These are phyloP conservation scores for Anoplolepis gracilipes DNA, from an alignment of 1,140 invertebrate species.

Conservation along the genomic window DNA sequence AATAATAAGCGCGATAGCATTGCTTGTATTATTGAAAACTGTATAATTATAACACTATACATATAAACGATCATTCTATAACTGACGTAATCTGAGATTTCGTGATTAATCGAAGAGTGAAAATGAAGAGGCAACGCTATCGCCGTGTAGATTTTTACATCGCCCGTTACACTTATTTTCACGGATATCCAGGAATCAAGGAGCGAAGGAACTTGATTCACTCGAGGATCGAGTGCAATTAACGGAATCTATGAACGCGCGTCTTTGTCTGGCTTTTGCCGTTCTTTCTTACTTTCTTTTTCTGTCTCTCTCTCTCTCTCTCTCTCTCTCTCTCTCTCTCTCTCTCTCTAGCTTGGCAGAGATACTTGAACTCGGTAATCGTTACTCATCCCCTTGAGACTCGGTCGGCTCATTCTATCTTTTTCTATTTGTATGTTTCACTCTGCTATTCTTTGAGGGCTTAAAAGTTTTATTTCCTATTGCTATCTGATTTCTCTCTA, in stretches of 20 bases:
- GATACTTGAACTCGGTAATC: constrained; percentile 61
- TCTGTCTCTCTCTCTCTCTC: constrained; percentile 12
- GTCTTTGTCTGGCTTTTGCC: background rate
- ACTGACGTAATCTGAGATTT: background rate
- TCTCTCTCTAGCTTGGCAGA: constrained; percentile 11
- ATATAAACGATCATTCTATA: background rate
- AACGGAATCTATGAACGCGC: constrained; percentile 53
- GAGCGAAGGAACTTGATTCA: constrained; percentile 57
- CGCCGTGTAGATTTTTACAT: background rate
- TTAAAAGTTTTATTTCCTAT: constrained; percentile 63
- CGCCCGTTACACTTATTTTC: constrained; percentile 10
- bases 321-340: constrained; percentile 12
- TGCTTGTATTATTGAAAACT: constrained; percentile 1
- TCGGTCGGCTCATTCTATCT: background rate
- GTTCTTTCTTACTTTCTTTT: constrained; percentile 18
- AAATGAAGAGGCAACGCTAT: background rate
- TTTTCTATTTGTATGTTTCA: constrained; percentile 18
- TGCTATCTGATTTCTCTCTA: constrained; percentile 54
- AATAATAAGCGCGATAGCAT: constrained; percentile 10
- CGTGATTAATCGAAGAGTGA: background rate
- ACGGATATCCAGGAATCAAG: constrained; percentile 28
- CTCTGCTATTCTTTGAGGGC: constrained; percentile 13
- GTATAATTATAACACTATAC: background rate
- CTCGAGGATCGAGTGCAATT: constrained; percentile 62
- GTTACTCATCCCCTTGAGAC: constrained; percentile 56